Evolutionary conservation across 2,797 vertebrate genomes (phyloP).

Genomic region (Falco cherrug): DNA sequence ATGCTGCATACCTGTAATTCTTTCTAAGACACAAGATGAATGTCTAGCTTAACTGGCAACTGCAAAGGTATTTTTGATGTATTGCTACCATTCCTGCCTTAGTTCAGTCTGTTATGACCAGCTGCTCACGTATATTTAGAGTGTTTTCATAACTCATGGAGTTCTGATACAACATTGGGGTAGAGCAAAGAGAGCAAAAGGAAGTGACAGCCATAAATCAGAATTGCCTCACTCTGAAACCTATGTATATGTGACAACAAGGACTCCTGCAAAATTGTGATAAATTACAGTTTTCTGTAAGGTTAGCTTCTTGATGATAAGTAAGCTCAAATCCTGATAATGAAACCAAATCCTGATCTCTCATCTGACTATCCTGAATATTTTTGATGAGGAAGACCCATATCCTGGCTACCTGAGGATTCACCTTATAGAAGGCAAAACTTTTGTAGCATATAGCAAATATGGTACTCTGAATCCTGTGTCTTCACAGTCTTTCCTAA

Average conservation of each 20-base stretch:
- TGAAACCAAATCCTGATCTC: background rate
- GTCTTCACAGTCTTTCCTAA: background rate
- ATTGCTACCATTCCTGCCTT: background rate
- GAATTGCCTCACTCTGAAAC: background rate
- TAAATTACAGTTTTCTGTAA: background rate
- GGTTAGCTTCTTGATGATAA: background rate
- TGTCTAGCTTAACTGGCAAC: background rate
- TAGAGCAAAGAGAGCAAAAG: background rate
- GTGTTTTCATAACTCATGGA: background rate
- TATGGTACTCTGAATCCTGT: background rate
- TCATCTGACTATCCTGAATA: background rate
- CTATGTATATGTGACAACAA: background rate
- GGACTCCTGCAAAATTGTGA: background rate
- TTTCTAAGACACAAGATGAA: background rate
- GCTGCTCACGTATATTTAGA: background rate
- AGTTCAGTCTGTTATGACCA: background rate
- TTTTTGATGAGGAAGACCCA: background rate
- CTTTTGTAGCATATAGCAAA: background rate
- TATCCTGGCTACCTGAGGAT: background rate
- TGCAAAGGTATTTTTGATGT: constrained; percentile 5
- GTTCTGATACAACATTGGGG: background rate
- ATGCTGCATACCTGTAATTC: background rate
- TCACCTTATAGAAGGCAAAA: background rate
- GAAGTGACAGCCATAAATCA: background rate
- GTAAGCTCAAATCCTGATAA: background rate